Percentiles rank a stretch among this genome's conserved stretches.
Evolutionary conservation across 92 coral and sea anemone genomes (phyloP).

Genomic region (Plumapathes pennacea): DNA sequence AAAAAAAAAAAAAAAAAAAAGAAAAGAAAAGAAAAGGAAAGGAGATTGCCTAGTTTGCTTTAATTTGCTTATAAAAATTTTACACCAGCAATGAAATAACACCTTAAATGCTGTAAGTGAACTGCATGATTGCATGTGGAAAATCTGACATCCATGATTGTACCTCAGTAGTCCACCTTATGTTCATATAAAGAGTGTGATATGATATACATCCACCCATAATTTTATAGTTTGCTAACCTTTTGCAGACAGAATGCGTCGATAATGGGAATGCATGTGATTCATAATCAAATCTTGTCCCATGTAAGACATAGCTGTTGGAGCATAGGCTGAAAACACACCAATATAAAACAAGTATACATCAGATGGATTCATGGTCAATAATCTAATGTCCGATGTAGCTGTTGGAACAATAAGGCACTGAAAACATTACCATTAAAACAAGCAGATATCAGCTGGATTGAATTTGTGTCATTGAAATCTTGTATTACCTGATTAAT

Average conservation of each 20-base stretch:
- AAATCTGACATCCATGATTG: too few relatives aligned
- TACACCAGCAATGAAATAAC: neutral
- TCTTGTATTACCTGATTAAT: too few relatives aligned
- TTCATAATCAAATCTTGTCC: slow-evolving; percentile 73
- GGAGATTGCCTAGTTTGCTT: neutral
- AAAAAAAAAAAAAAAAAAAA: neutral
- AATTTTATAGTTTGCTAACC: too few relatives aligned
- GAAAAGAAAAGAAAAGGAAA: neutral
- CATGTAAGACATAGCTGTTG: slow-evolving; percentile 75
- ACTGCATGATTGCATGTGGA: too few relatives aligned
- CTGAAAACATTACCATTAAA: too few relatives aligned
- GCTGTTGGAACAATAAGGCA: too few relatives aligned
- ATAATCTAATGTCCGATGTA: neutral
- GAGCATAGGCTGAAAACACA: slow-evolving; percentile 53
- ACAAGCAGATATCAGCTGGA: neutral
- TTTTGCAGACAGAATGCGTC: slow-evolving; percentile 72
- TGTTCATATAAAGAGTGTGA: too few relatives aligned
- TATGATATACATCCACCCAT: too few relatives aligned
- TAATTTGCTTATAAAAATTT: neutral
- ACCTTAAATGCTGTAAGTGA: neutral
- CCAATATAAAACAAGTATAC: neutral
- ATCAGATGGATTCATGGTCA: neutral
- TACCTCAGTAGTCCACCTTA: too few relatives aligned
- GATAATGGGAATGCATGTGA: slow-evolving; percentile 88
- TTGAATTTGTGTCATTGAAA: too few relatives aligned